Conservation (phyloP, 2,113 vertebrate species). For the Entelurus aequoreus region DNA sequence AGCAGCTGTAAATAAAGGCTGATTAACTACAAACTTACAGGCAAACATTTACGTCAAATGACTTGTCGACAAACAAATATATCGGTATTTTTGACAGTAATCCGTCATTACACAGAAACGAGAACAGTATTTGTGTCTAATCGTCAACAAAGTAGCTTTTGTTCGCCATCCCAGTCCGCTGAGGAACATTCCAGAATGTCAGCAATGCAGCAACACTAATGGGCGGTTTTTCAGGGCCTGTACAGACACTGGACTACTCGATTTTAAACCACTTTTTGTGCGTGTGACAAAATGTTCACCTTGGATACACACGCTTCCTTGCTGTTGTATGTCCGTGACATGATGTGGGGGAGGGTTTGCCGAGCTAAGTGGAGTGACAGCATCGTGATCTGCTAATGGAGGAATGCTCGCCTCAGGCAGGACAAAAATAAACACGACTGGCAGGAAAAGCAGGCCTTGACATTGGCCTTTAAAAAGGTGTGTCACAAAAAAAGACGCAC, state of each 20-base stretch:
- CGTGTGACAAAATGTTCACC: slow-evolving; percentile 8
- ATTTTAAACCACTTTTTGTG: background rate
- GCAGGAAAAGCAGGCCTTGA: slow-evolving; percentile 47
- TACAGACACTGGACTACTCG: slow-evolving; percentile 25
- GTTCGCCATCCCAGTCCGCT: slow-evolving; percentile 40
- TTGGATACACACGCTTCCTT: slow-evolving; percentile 6
- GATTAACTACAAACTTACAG: background rate
- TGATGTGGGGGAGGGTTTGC: background rate
- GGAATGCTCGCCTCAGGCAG: slow-evolving; percentile 23
- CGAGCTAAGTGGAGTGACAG: background rate
- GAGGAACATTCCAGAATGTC: slow-evolving; percentile 60
- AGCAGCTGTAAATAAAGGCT: slow-evolving; percentile 8
- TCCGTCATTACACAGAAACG: slow-evolving; percentile 6
- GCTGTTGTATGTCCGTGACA: background rate
- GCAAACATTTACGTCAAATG: background rate
- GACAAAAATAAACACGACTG: slow-evolving; percentile 9
- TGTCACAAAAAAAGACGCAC: background rate
- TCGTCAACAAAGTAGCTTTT: background rate
- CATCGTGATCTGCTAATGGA: slow-evolving; percentile 44
- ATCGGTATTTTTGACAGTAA: background rate
- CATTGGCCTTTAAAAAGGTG: background rate
- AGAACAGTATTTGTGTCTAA: background rate
- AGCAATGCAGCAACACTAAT: slow-evolving; percentile 32
- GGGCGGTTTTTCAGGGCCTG: slow-evolving; percentile 35
- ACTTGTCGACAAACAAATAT: background rate